Evolutionary conservation across 2,113 vertebrate genomes (phyloP), one percentile per base, ranked within the genome.

Genomic region (Pelodiscus sinensis): DNA sequence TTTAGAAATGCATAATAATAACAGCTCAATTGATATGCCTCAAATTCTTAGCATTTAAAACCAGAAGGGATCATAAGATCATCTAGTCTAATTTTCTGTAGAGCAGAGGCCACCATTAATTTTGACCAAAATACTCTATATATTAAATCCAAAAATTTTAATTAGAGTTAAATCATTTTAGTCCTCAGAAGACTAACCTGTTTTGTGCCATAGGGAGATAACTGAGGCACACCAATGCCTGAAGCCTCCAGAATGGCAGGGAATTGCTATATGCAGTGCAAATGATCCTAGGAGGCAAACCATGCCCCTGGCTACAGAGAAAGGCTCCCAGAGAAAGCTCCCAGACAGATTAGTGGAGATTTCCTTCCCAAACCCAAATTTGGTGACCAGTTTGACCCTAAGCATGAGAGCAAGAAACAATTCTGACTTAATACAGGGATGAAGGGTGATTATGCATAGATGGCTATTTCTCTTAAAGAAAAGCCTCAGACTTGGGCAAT

Each of bases 11-110:
- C 31, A 80, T 87, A 71, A 8, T 44, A 83, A 14, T 90, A 44
- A 9, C 19, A 83, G 80, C 19, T 77, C 82, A 87, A 18, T n/a
- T 51, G 73, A 44, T 62, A 92, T n/a, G 11, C 44, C 62, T 83
- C 62, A 18, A 31, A 68, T 21, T 68, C 18, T 5, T 19, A 68
- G 65, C 7, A 3, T 68, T 35, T 68, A 68, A 68, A 68, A 31
- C 31, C n/a, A 68, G 16, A 68, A n/a, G n/a, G 18, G 18, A 35
- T 16, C 31, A 21, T 35, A 35, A 21, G 65, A 35, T 35, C 31
- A 68, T 68, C 44, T 91, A 35, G 79, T 95, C 27, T 62, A 79
- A 87, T 94, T 91, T 86, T 57, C 75, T 68, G 71, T 58, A 86
- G 8, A 35, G n/a, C 65, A 71, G 31, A 21, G 65, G n/a, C 62